A percentile compares a stretch with the other conserved stretches of the same genome.
These are phyloP conservation scores for Spatulosminthurus flaviceps DNA, from an alignment of 2,888 invertebrate species.

Conservation along the genomic window DNA sequence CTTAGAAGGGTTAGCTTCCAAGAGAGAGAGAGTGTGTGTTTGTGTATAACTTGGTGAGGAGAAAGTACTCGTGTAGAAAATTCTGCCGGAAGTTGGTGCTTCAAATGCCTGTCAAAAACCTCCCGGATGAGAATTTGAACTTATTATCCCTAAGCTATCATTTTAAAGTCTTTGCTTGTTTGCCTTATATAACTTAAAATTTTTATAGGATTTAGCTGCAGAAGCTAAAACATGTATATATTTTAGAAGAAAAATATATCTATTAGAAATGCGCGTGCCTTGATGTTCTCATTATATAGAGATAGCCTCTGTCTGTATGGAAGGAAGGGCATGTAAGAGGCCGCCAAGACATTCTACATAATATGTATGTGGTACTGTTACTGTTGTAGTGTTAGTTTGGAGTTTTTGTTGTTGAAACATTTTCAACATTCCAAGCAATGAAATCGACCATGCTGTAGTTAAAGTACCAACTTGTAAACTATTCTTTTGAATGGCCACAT, in stretches of 20 bases:
- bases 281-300: no score
- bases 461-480: not conserved
- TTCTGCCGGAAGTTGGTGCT: slow-evolving; percentile 28
- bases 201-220: no score
- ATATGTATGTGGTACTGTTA: no score
- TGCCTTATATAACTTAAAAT: no score
- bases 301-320: no score
- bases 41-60: not conserved
- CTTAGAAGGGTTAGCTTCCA: no score
- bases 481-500: slow-evolving; percentile 6
- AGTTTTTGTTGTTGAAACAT: not conserved
- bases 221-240: no score
- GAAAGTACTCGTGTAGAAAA: not conserved
- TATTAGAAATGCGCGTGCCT: no score
- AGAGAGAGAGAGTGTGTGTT: not conserved
- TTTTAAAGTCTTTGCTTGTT: not conserved
- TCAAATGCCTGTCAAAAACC: slow-evolving; percentile 13
- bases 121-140: slow-evolving; percentile 28
- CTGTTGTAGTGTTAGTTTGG: not conserved
- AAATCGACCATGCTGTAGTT: not conserved
- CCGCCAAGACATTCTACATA: no score
- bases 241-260: no score
- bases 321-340: no score
- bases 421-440: not conserved
- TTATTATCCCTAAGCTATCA: not conserved